These are phyloP conservation scores for Boloria selene DNA, from an alignment of 2,888 invertebrate genomes.

Conservation along the genomic window DNA sequence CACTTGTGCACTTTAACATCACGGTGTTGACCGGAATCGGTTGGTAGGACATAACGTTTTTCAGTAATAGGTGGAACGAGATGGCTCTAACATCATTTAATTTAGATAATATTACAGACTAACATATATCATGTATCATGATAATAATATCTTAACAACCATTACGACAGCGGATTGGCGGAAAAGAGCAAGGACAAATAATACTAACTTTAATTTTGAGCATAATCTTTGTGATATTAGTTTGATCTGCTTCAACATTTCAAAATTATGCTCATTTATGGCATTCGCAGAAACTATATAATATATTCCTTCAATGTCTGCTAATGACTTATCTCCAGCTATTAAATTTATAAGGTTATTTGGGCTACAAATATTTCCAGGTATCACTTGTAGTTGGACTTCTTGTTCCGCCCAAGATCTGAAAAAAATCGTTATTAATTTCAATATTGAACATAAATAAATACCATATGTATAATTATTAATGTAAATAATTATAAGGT, in stretches of 20 bases:
- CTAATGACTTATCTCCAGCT: conserved; percentile 1
- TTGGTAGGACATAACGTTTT: no score
- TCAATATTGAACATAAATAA: background rate
- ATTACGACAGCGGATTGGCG: no score
- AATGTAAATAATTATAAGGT: background rate
- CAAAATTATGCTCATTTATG: conserved; percentile 4
- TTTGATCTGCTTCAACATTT: conserved; percentile 20
- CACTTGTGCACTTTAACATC: no score
- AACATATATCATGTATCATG: conserved; percentile 9
- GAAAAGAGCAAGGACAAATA: no score
- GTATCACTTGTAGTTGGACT: conserved; percentile 5
- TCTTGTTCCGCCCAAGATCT: conserved; percentile 29
- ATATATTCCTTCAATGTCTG: conserved; percentile 29
- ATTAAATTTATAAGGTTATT: conserved; percentile 6
- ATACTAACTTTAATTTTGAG: conserved; percentile 26
- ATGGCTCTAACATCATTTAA: no score
- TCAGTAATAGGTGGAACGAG: no score
- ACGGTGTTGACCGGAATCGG: no score
- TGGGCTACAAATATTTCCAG: conserved; percentile 7
- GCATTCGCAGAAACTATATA: conserved; percentile 15
- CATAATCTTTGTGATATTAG: conserved; percentile 8
- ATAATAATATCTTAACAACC: no score
- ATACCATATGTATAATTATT: background rate
- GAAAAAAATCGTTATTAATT: background rate
- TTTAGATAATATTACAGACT: no score